A percentile compares a stretch with the other conserved stretches of the same genome.
Evolutionary conservation across 2,113 vertebrate species (phyloP).

Genomic region (Boulengeromyrus knoepffleri): DNA sequence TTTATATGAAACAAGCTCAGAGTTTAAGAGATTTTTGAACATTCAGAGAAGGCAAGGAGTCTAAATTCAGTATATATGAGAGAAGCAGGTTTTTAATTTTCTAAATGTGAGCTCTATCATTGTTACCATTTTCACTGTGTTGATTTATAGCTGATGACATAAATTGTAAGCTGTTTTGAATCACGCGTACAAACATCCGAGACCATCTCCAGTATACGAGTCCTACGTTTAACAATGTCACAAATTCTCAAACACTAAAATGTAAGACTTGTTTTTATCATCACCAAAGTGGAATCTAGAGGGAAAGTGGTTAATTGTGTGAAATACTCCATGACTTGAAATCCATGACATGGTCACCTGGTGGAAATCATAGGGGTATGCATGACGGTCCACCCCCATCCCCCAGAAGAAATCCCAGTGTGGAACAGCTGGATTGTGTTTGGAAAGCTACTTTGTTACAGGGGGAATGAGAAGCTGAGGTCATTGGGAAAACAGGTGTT

Average conservation of each 20-base stretch:
- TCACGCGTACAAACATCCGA: neutral
- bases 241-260: neutral
- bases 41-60: too few relatives aligned
- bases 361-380: constrained; percentile 49
- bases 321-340: neutral
- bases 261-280: neutral
- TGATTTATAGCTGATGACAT: neutral
- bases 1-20: too few relatives aligned
- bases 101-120: neutral
- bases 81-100: neutral
- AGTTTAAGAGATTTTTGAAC: too few relatives aligned
- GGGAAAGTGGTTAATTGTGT: neutral
- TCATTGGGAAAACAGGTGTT: constrained; percentile 68
- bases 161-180: neutral
- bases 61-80: neutral
- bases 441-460: constrained; percentile 59
- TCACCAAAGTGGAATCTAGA: too few relatives aligned
- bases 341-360: constrained; percentile 46
- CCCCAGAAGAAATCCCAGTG: constrained; percentile 40
- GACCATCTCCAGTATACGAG: neutral
- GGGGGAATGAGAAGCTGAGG: constrained; percentile 56
- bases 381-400: constrained; percentile 10
- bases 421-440: constrained; percentile 64
- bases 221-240: neutral
- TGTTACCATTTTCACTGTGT: neutral